These are phyloP conservation scores for Caenorhabditis doughertyi DNA, from an alignment of 2,888 invertebrate genomes.

Conservation along the genomic window DNA sequence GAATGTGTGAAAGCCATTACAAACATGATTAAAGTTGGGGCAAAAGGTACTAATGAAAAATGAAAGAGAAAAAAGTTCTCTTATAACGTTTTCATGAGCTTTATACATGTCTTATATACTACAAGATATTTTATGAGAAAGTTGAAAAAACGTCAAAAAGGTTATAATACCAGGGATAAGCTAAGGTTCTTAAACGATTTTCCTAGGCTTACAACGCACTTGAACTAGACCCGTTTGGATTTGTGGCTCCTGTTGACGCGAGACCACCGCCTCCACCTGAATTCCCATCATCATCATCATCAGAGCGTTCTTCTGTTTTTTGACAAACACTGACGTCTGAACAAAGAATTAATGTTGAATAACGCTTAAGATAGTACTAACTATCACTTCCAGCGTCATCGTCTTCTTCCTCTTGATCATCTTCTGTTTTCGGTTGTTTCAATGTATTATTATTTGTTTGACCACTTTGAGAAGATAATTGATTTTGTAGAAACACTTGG, in stretches of 20 bases:
- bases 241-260: slow-evolving; percentile 58
- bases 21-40: not conserved
- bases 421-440: slow-evolving; percentile 43
- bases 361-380: slow-evolving; percentile 4
- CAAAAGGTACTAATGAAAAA: not conserved
- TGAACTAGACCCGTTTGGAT: slow-evolving; percentile 68
- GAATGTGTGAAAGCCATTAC: not conserved
- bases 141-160: slow-evolving; percentile 44
- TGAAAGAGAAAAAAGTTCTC: not conserved
- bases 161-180: slow-evolving; percentile 1
- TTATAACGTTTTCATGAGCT: not conserved
- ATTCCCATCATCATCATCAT: slow-evolving; percentile 66
- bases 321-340: slow-evolving; percentile 70
- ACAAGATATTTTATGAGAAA: no score
- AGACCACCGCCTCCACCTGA: slow-evolving; percentile 55
- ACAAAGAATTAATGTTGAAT: slow-evolving; percentile 24
- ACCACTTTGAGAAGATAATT: slow-evolving; percentile 51
- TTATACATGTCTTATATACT: slow-evolving; percentile 19
- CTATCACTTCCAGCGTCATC: slow-evolving; percentile 65
- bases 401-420: slow-evolving; percentile 63
- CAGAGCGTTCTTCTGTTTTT: slow-evolving; percentile 65
- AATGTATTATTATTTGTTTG: slow-evolving; percentile 63
- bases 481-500: slow-evolving; percentile 62
- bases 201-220: slow-evolving; percentile 41
- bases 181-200: not conserved